Conservation (phyloP, 2,888 invertebrate species). For the Scaptomyza reducta region DNA sequence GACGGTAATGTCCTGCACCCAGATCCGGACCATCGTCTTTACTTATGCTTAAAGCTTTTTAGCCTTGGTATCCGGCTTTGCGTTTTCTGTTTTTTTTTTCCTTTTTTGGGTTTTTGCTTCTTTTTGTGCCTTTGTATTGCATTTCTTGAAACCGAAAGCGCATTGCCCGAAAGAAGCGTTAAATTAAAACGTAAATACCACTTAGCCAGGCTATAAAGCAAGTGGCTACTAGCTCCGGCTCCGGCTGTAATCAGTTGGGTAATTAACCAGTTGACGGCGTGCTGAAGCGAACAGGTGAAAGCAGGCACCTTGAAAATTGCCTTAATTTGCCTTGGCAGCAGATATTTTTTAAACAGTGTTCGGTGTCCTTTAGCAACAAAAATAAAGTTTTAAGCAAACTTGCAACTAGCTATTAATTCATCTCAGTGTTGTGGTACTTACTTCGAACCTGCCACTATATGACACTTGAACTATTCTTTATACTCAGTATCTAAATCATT, state of each 20-base stretch:
- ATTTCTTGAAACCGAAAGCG: slow-evolving; percentile 77
- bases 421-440: slow-evolving; percentile 6
- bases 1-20: slow-evolving; percentile 62
- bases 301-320: slow-evolving; percentile 64
- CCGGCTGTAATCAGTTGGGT: slow-evolving; percentile 74
- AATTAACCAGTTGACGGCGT: slow-evolving; percentile 64
- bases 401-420: slow-evolving; percentile 36
- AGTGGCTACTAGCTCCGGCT: slow-evolving; percentile 48
- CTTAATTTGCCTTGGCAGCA: slow-evolving; percentile 61
- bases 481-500: slow-evolving; percentile 20
- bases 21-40: slow-evolving; percentile 35
- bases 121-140: slow-evolving; percentile 54
- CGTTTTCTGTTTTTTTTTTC: slow-evolving; percentile 11
- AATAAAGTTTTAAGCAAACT: slow-evolving; percentile 5
- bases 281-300: slow-evolving; percentile 54
- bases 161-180: slow-evolving; percentile 75
- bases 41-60: slow-evolving; percentile 64
- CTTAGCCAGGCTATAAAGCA: slow-evolving; percentile 78
- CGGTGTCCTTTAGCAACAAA: slow-evolving; percentile 4
- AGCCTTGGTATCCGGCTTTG: slow-evolving; percentile 62
- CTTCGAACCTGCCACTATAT: slow-evolving; percentile 29
- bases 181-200: slow-evolving; percentile 83
- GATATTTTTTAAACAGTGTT: slow-evolving; percentile 66
- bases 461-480: slow-evolving; percentile 14
- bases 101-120: slow-evolving; percentile 40